These are phyloP conservation scores for Zoanthus solanderi DNA, from an alignment of 92 coral and sea anemone genomes.

Conservation along the genomic window DNA sequence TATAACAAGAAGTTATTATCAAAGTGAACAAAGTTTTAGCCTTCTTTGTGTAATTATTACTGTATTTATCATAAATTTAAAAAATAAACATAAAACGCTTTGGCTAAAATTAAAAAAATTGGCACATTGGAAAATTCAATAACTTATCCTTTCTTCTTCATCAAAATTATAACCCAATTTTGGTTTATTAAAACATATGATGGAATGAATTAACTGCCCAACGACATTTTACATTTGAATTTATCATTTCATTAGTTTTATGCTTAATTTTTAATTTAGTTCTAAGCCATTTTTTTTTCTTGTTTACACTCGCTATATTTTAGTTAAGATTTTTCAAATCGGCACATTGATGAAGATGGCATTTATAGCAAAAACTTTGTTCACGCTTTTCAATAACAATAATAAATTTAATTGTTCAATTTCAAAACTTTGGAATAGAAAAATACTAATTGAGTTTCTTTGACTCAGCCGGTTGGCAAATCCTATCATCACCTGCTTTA, in stretches of 20 bases:
- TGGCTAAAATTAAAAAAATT: neutral
- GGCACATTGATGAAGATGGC: neutral
- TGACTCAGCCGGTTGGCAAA: slow-evolving; percentile 26
- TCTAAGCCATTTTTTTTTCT: neutral
- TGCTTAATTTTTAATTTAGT: neutral
- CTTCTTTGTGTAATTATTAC: too few species aligned
- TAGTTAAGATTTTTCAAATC: slow-evolving; percentile 5
- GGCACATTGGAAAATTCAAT: neutral
- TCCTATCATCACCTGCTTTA: slow-evolving; percentile 11
- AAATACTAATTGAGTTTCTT: slow-evolving; percentile 19
- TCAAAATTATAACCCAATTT: neutral
- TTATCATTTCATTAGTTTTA: too few species aligned
- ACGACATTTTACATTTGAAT: neutral
- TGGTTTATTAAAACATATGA: neutral
- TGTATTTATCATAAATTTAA: too few species aligned
- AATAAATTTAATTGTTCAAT: slow-evolving; percentile 40
- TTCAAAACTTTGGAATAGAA: slow-evolving; percentile 18
- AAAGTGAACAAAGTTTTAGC: neutral
- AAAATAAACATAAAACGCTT: neutral
- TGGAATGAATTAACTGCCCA: neutral
- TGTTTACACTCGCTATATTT: neutral
- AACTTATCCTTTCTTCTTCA: neutral
- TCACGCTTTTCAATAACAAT: neutral
- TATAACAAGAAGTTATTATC: neutral
- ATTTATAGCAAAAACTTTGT: neutral